Evolutionary conservation across 2,797 vertebrate genomes (phyloP), one percentile per base, ranked within the genome.

Genomic region (Taeniopygia guttata): DNA sequence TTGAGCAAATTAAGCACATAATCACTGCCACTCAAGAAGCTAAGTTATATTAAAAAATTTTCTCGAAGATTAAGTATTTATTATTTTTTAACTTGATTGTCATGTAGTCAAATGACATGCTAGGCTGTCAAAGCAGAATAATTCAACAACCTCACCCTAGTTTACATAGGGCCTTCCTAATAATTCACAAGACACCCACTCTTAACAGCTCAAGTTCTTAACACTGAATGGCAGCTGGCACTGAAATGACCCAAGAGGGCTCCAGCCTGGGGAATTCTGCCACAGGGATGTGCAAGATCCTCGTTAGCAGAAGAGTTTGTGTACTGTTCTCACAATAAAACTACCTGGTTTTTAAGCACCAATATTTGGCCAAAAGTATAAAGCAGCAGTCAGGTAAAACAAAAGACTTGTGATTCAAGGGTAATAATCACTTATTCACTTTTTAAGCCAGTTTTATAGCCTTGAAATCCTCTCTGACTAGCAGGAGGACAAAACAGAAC

Each of bases 241-340:
- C 32, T 42, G 34, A 70, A 85, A 32, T 0, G 1, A 87, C 30
- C 42, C 49, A 40, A 21, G 1, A 59, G 13, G 3, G 16, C 30
- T 27, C 26, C 56, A 85, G 18, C 34, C 52, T 36, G 7, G 8
- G 3, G 16, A 56, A 55, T 22, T 45, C 18, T 1, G 1, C 16
- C 12, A n/a, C 5, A 48, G 15, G 1, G 0, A 78, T 2, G 11
- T 3, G 23, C 15, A 66, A 66, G 22, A 54, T 17, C 14, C 46
- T 49, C 0, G 0, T 10, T 6, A 46, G 7, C 2, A 5, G 6
- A 67, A 70, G 2, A 32, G 5, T 15, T 52, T 42, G 40, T 16
- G 3, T 21, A 55, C 54, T n/a, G 21, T 1, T 18, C 40, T 42
- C 16, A 15, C 52, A 66, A 32, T 10, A 59, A 16, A 70, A 32